Evolutionary conservation across 2,113 vertebrate genomes (phyloP), one percentile per base, ranked within the genome.

Genomic region (Octodon degus): DNA sequence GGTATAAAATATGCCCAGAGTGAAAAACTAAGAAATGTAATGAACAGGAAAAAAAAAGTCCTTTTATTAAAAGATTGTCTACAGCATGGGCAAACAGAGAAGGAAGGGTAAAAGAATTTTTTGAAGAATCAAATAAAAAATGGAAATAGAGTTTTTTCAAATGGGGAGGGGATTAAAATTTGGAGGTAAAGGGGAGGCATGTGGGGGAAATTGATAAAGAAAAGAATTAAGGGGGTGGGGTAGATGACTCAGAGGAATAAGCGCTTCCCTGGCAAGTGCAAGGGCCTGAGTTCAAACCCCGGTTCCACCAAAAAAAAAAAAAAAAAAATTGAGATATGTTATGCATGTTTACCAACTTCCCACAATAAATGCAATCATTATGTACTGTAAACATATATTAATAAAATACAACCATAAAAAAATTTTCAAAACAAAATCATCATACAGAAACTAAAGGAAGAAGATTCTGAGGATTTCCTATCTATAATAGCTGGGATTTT

Each of bases 11-110:
- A 25, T 79, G 1, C 1, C 50, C 70, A 90, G 50, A 76, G 82
- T 62, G 6, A 89, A 97, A 93, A 86, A 76, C 55, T 67, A 89
- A 89, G 65, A 84, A 89, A 60, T 13, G 40, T 17, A 80, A 89
- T 20, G 14, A 77, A 47, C 1, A 85, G 34, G 27, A 68, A 82
- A 67, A 8, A 60, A 70, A 82, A 65, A 68, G 24, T 0, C 5
- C 34, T 30, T 90, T 63, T 37, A 16, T 63, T 34, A 53, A 19
- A 82, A 80, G 4, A 9, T 93, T 68, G 79, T 68, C n/a, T 10
- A 72, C n/a, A 72, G 68, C 68, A 37, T 40, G 8, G 9, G 9
- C 70, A 40, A 72, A 72, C 34, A 37, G 68, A 72, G 19, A 72
- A 40, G 70, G 16, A 37, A 72, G n/a, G 70, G 70, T 13, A 40